Conservation (phyloP, 64 coral and sea anemone species). For the Stichodactyla mertensii region DNA sequence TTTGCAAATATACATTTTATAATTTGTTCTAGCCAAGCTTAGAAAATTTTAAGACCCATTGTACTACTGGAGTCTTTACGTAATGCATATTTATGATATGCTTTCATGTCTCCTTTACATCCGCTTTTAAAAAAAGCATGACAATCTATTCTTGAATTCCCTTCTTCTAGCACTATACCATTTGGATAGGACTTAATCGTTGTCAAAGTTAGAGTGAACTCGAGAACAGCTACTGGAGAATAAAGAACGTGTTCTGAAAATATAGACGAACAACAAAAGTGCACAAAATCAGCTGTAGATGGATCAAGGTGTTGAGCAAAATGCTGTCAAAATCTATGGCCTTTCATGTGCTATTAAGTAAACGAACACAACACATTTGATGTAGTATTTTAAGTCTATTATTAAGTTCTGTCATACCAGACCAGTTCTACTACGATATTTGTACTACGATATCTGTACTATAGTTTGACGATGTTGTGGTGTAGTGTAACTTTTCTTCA, state of each 20-base stretch:
- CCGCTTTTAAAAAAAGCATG: neutral
- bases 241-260: neutral
- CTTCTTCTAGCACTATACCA: neutral
- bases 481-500: neutral
- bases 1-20: too few relatives aligned
- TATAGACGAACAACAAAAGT: neutral
- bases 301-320: neutral
- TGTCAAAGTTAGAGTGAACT: too few relatives aligned
- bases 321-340: neutral
- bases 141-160: neutral
- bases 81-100: neutral
- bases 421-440: neutral
- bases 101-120: neutral
- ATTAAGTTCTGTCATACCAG: neutral
- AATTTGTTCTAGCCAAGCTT: too few relatives aligned
- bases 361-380: neutral
- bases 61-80: too few relatives aligned
- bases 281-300: neutral
- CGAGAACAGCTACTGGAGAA: too few relatives aligned
- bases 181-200: too few relatives aligned
- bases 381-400: neutral
- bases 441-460: neutral
- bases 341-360: neutral
- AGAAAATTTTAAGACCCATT: too few relatives aligned
- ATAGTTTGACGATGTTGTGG: neutral